Evolutionary conservation across 1,140 invertebrate species (phyloP).

Genomic region (Drosophila ercepeae): DNA sequence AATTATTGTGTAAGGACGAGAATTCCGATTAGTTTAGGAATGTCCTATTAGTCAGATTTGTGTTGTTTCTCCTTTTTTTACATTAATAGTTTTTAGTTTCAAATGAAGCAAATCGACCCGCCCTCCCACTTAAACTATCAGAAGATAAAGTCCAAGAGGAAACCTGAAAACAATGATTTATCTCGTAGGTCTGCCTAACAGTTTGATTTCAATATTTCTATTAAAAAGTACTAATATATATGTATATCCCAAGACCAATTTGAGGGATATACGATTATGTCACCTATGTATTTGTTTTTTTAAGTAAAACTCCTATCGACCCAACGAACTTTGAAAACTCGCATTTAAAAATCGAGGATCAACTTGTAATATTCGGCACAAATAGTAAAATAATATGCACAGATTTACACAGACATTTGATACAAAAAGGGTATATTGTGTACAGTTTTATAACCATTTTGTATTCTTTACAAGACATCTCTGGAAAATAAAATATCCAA

Average conservation of each 20-base stretch:
- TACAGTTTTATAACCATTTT: constrained; percentile 15
- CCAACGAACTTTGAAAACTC: constrained; percentile 26
- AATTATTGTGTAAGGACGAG: constrained; percentile 1
- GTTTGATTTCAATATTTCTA: constrained; percentile 7
- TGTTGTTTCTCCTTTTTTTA: not conserved
- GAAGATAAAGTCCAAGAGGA: not conserved
- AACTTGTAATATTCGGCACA: not conserved
- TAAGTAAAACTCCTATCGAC: not conserved
- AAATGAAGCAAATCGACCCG: constrained; percentile 9
- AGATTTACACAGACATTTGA: constrained; percentile 19
- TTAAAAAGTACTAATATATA: constrained; percentile 20
- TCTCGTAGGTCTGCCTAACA: constrained; percentile 3
- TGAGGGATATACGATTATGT: not conserved
- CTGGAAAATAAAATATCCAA: not conserved
- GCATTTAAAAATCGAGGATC: constrained; percentile 12
- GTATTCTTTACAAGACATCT: not conserved
- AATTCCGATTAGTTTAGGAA: constrained; percentile 1
- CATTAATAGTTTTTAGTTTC: not conserved
- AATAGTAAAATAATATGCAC: constrained; percentile 7
- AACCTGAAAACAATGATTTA: not conserved
- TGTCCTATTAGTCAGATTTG: not conserved
- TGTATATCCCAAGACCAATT: constrained; percentile 24
- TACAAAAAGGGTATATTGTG: constrained; percentile 23
- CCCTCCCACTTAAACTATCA: not conserved
- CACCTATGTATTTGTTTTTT: not conserved